These are phyloP conservation scores for Sturnus vulgaris DNA, from an alignment of 2,113 vertebrate genomes.

Conservation along the genomic window DNA sequence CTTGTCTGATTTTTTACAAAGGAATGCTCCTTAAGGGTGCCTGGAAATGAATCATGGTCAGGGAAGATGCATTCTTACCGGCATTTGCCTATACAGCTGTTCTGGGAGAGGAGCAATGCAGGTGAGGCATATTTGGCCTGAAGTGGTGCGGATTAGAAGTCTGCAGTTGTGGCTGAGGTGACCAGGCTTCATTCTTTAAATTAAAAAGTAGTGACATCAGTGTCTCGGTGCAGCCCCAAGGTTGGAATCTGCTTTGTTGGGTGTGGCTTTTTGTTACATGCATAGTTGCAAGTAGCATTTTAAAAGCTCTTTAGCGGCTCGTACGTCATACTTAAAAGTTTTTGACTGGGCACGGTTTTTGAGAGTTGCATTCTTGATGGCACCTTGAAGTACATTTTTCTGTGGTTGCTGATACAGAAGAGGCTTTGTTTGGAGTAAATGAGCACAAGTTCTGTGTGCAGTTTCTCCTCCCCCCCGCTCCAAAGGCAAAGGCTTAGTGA, in stretches of 20 bases:
- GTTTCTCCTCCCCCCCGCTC: not conserved
- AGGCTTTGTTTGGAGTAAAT: not conserved
- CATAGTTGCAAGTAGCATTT: not conserved
- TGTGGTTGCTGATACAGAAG: not conserved
- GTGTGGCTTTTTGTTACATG: slow-evolving; percentile 12
- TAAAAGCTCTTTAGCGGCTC: not conserved
- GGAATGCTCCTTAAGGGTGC: not conserved
- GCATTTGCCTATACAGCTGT: not conserved
- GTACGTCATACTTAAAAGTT: not conserved
- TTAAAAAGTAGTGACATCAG: not conserved
- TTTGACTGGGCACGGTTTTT: not conserved
- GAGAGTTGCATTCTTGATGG: not conserved
- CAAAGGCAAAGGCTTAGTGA: not conserved
- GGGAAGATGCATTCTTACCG: not conserved
- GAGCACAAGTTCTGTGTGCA: not conserved
- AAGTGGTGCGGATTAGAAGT: not conserved
- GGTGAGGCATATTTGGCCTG: not conserved
- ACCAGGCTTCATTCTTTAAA: not conserved
- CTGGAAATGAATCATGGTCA: not conserved
- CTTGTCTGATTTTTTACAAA: not conserved
- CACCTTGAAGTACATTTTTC: not conserved
- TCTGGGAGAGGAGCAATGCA: not conserved
- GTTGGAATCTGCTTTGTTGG: not conserved
- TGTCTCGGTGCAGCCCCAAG: not conserved
- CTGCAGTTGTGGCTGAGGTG: not conserved